A percentile compares a stretch with the other conserved stretches of the same genome.
phyloP scores from a whole-genome alignment of 2,888 invertebrate genomes.

The Hypercompe scribonia region DNA sequence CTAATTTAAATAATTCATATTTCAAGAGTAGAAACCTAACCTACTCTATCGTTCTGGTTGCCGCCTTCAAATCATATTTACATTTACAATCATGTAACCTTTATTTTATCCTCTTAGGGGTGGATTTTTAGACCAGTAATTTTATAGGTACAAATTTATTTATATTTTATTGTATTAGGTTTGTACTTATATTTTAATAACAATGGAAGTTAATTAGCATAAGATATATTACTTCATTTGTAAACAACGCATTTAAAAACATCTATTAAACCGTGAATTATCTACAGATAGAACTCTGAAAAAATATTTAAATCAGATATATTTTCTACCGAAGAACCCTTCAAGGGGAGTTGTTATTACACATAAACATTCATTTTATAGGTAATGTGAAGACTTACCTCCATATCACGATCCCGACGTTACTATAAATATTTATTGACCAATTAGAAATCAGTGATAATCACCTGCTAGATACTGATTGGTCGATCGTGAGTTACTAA shows the following conservation, averaged over 20 bases:
- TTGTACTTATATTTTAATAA: too few species aligned
- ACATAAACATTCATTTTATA: conserved; percentile 13
- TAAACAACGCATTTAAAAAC: neutral
- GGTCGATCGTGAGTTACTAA: conserved; percentile 41
- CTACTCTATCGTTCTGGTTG: too few species aligned
- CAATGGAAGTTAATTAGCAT: neutral
- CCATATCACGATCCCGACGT: conserved; percentile 31
- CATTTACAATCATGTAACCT: too few species aligned
- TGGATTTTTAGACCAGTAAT: too few species aligned
- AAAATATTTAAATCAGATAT: neutral
- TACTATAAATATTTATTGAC: conserved; percentile 50
- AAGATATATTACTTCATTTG: neutral
- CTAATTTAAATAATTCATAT: too few species aligned
- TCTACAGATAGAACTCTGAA: neutral
- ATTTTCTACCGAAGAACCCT: neutral
- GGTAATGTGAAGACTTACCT: conserved; percentile 19
- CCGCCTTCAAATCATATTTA: too few species aligned
- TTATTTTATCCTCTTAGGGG: too few species aligned
- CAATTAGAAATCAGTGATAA: conserved; percentile 43
- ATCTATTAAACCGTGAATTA: neutral
- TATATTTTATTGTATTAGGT: neutral
- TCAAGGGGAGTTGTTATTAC: neutral
- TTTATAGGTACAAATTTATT: too few species aligned
- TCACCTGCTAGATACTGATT: conserved; percentile 36
- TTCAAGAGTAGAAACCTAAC: too few species aligned